Base-by-base conservation (phyloP, 2,888 invertebrate genomes). In the Tanytarsus gracilentus region DNA sequence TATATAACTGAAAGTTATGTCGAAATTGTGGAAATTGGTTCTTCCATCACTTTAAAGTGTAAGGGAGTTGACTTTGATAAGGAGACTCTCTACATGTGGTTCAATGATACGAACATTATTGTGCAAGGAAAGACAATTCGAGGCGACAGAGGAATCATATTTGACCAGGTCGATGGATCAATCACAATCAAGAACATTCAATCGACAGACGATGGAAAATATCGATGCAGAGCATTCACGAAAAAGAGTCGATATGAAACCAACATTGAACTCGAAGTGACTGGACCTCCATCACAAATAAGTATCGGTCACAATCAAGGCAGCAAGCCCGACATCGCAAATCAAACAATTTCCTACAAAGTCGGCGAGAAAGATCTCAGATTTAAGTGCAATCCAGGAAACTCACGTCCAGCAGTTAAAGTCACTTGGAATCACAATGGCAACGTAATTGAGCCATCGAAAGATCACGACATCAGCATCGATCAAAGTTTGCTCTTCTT, bases 401-500 rank as follows among this genome's bases (percentile, higher is more conserved):
- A 58, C n/a, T 18, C 30, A 48, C 44, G 48, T 3, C 58, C 58
- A 26, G 16, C 18, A 21, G 48, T 30, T n/a, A 48, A 44, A 23
- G 48, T 58, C n/a, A 26, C 11, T 21, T 58, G 58, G 58, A 30
- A 23, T 30, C 44, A 48, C 3, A 48, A 48, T 48, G 58, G 29
- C 27, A 58, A 29, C 9, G 14, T 30, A 16, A 48, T 58, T 23
- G 11, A 40, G 14, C 48, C 44, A n/a, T 27, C 40, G n/a, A 58
- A 58, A 30, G 58, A 58, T 58, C 58, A 48, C 23, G 48, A 48
- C 21, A 23, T 58, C 5, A 27, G 48, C 8, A 23, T 58, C 16
- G 48, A 29, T 30, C 30, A 48, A 18, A 30, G 23, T 11, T 8
- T 58, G 7, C 30, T 58, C 6, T 18, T 23, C 4, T 30, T 58